Evolutionary conservation across 1,140 invertebrate species (phyloP), one percentile per base, ranked within the genome.

Genomic region (Monomorium pharaonis): DNA sequence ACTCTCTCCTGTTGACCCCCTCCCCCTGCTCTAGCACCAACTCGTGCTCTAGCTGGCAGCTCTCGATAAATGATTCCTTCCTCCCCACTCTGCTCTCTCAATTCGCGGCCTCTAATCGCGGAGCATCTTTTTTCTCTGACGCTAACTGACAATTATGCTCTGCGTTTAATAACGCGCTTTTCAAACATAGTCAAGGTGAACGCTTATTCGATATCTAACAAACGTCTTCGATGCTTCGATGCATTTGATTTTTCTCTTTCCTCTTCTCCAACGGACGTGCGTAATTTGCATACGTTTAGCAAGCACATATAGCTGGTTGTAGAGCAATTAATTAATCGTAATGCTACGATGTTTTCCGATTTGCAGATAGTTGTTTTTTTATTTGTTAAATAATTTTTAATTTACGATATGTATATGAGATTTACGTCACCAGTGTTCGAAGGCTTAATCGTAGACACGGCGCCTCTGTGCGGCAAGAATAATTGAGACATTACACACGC

Each of bases 11-110:
- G 62, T 12, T 62, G 16, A 30, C 30, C 42, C 30, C 24, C 70
- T 74, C 10, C 63, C 30, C n/a, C n/a, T n/a, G n/a, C 78, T 76
- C 65, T 81, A 58, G 21, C 30, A 24, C 33, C 24, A n/a, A 81
- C 42, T 80, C 9, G 51, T 83, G 54, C 54, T 83, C 78, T 74
- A 83, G 54, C 78, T 58, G 51, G 65, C 27, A 63, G 27, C 56
- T 58, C 58, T 77, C 74, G 58, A 49, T 76, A 81, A 44, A 18
- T 67, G 44, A 84, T 72, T 72, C 42, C 58, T 3, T 7, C 37
- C 2, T 7, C 37, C 4, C 37, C 37, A n/a, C n/a, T 5, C 37
- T 2, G 37, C n/a, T n/a, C 49, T 77, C 81, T 77, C 81, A 21
- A 84, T 27, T 54, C 60, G 44, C 58, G 37, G 56, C 70, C 44